Evolutionary conservation across 1,140 invertebrate species (phyloP).

Genomic region (Lordiphosa stackelbergi): DNA sequence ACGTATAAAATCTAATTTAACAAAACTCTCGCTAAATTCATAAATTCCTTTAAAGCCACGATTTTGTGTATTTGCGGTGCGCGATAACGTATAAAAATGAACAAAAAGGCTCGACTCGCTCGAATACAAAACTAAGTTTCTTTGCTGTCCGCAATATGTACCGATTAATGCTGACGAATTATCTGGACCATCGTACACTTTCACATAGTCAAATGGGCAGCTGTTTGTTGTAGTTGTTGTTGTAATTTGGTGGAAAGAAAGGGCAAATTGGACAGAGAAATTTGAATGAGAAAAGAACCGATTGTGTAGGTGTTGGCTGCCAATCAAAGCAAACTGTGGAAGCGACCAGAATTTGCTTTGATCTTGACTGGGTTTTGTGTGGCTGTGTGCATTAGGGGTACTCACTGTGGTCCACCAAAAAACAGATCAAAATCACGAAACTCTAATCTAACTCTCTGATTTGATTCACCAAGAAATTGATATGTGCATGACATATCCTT

Average conservation of each 20-base stretch:
- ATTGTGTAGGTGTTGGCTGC: conserved; percentile 40
- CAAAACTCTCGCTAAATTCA: conserved; percentile 97
- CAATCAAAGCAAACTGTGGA: conserved; percentile 45
- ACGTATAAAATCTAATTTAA: conserved; percentile 97
- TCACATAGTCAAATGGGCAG: conserved; percentile 98
- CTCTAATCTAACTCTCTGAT: conserved; percentile 95
- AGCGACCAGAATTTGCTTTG: conserved; percentile 49
- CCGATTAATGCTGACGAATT: conserved; percentile 92
- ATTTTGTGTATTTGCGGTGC: conserved; percentile 94
- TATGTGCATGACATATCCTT: conserved; percentile 96
- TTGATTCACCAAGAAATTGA: conserved; percentile 92
- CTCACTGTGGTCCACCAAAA: conserved; percentile 98
- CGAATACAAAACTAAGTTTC: conserved; percentile 96
- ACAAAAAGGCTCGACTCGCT: conserved; percentile 92
- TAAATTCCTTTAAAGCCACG: conserved; percentile 96
- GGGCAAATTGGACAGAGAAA: not conserved
- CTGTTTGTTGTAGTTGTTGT: conserved; percentile 79
- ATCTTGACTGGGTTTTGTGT: conserved; percentile 45
- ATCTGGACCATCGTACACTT: conserved; percentile 95
- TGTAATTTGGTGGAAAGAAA: conserved; percentile 45
- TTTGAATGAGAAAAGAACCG: conserved; percentile 15
- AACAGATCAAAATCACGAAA: conserved; percentile 99
- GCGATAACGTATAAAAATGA: conserved; percentile 91
- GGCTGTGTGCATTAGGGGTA: conserved; percentile 76
- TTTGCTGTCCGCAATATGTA: conserved; percentile 98